Base-by-base conservation (phyloP, 2,797 vertebrate genomes). In the Crenuchus spilurus region DNA sequence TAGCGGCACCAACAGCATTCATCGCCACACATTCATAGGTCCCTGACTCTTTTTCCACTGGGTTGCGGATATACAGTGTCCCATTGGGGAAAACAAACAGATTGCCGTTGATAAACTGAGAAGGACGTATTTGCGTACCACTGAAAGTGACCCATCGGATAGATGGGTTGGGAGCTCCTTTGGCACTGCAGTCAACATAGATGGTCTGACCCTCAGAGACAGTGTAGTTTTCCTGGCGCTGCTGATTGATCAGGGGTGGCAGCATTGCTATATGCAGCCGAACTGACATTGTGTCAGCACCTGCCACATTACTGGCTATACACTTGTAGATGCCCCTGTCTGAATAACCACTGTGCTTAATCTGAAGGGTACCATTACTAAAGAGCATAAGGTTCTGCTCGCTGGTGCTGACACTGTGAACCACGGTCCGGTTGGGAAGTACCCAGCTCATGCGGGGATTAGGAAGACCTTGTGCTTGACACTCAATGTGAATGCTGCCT, bases 61-160 rank as follows among this genome's bases (percentile, higher is more conserved):
- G 79, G 0, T 84, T 91, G 37, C 92, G 92, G 75, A 99, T 93
- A 74, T 94, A 95, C 2, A 99, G 92, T 0, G 97, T 99, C 49
- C 97, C 97, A 20, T 99, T 98, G 77, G 96, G 95, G 82, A 99
- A 94, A 70, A 98, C 95, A 77, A 97, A 98, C 7, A 98, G 82
- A 84, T 96, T 96, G 75, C 94, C 94, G 8, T 92, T 93, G 70
- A 98, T 84, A 83, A 96, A 96, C 87, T 98, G 97, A 0, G 96
- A 97, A 1, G 96, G 94, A 6, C 95, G 92, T 44, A 99, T 82
- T 1, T 94, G 90, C 0, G 90, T 92, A 6, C 97, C 95, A 39
- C 93, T 94, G 13, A 89, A 88, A 18, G 95, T 93, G 70, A 93
- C 87, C 97, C 97, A 99, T 51, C 94, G 95, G 46, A 98, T 84